Conservation (phyloP, 2,113 vertebrate genomes). For the Festucalex cinctus region DNA sequence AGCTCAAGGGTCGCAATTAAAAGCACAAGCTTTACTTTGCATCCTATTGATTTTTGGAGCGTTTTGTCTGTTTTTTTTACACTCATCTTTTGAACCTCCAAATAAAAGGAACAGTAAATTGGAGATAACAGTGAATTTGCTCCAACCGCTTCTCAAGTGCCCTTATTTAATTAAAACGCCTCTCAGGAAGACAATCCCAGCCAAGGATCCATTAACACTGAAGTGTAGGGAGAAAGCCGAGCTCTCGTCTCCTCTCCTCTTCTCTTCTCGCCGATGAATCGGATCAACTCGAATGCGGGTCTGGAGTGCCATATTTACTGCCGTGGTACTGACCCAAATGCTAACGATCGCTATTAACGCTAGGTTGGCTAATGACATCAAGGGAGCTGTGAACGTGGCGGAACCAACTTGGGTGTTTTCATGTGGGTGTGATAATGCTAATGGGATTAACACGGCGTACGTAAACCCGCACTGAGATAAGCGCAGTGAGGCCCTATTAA, state of each 20-base stretch:
- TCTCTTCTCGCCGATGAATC: slow-evolving; percentile 39
- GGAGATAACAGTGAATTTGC: slow-evolving; percentile 40
- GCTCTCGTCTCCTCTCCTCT: slow-evolving; percentile 31
- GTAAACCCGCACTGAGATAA: slow-evolving; percentile 71
- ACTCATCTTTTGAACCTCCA: slow-evolving; percentile 43
- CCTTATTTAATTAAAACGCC: slow-evolving; percentile 38
- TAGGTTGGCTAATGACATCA: slow-evolving; percentile 55
- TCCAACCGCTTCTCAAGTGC: slow-evolving; percentile 19
- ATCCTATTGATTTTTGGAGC: slow-evolving; percentile 46
- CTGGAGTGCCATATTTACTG: slow-evolving; percentile 44
- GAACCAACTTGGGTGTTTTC: slow-evolving; percentile 63
- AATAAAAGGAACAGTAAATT: slow-evolving; percentile 42
- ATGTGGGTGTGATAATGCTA: slow-evolving; percentile 57
- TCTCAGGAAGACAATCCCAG: slow-evolving; percentile 36
- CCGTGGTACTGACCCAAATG: slow-evolving; percentile 56
- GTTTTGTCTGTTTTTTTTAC: slow-evolving; percentile 44
- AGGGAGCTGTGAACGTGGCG: slow-evolving; percentile 53
- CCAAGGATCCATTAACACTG: slow-evolving; percentile 17
- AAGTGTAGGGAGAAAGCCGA: slow-evolving; percentile 34
- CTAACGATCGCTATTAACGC: slow-evolving; percentile 66
- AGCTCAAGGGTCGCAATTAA: slow-evolving; percentile 48
- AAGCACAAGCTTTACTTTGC: slow-evolving; percentile 43
- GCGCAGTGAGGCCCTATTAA: slow-evolving; percentile 61
- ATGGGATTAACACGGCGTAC: slow-evolving; percentile 70
- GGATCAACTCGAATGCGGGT: slow-evolving; percentile 39